Base-by-base conservation (phyloP, 2,113 vertebrate genomes). In the Oostethus manadensis region DNA sequence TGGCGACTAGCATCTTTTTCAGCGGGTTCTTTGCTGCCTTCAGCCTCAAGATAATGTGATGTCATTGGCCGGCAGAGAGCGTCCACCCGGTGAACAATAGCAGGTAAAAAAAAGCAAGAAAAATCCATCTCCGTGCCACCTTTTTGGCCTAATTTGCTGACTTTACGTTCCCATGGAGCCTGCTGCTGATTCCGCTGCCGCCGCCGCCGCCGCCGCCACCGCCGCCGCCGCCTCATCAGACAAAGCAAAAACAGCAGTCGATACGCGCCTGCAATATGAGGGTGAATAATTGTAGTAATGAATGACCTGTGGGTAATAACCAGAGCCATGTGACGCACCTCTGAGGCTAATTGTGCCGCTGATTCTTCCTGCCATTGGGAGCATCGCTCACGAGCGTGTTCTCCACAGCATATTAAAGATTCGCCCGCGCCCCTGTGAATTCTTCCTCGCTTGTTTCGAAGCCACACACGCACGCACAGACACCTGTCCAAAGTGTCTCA, bases 201-300 rank as follows among this genome's bases (percentile, higher is more conserved):
- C n/a, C n/a, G n/a, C n/a, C n/a, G n/a, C n/a, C n/a, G n/a, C n/a
- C n/a, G n/a, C n/a, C n/a, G n/a, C n/a, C n/a, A n/a, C n/a, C n/a
- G n/a, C n/a, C n/a, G n/a, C n/a, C n/a, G 64, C 56, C 44, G 62
- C 60, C 48, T 67, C 57, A 21, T 60, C 71, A 61, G 65, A 74
- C 65, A 62, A 49, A 23, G 76, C 16, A 68, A 68, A 82, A 77
- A 3, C 58, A 68, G 56, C 61, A 71, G 79, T 87, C 80, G 40
- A 87, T 87, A 89, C 58, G 58, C 60, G 86, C 84, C 83, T 74
- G 72, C 68, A 73, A 86, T 83, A 77, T 85, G 72, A 84, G 71
- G 68, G 71, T 83, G 87, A 88, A 88, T 89, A 88, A 89, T 90
- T 87, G 84, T 78, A 73, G 77, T 88, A 89, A 89, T 89, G 87